Base-by-base conservation (phyloP, 1,140 invertebrate genomes). In the Drosophila hydei region DNA sequence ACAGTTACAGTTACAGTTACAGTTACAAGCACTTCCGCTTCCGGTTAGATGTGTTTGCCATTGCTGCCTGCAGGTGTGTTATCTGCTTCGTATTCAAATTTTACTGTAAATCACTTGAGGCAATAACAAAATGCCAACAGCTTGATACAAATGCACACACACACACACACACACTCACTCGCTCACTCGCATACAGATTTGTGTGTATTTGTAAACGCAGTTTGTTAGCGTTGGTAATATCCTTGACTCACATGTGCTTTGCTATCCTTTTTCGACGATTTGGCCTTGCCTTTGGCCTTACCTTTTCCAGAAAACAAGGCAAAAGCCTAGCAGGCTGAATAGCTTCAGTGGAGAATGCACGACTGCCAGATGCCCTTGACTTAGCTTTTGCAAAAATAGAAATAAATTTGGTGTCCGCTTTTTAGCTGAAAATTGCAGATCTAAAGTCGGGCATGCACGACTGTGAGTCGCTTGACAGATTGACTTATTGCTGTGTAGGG, bases 211-310 rank as follows among this genome's bases (percentile, higher is more conserved):
- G n/a, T 38, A 38, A 23, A 27, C 23, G 23, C 36, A 43, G 30
- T 33, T 14, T 23, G 47, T 21, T 16, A 38, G 40, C 36, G 18
- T 23, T 65, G 38, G 16, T n/a, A 30, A 38, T 27, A 67, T 51
- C 63, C 54, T 59, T 67, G 48, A 61, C 56, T 60, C 48, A 60
- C 42, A 51, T 73, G 58, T 73, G 71, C 55, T 18, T 42, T 59
- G 50, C 45, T 62, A 55, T 68, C 58, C 58, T 43, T 70, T 73
- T 69, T 61, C 71, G 60, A 73, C 68, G 64, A 73, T 62, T 73
- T 56, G 42, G 33, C 50, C 21, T 54, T 62, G 64, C 45, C 58
- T 69, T 55, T 43, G 36, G 52, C 45, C 52, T 43, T 59, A 67
- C 54, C 50, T 48, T 55, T 43, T 54, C 21, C 21, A 9, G 33